Base-by-base conservation (phyloP, 2,797 vertebrate genomes). In the Botia almorhae region DNA sequence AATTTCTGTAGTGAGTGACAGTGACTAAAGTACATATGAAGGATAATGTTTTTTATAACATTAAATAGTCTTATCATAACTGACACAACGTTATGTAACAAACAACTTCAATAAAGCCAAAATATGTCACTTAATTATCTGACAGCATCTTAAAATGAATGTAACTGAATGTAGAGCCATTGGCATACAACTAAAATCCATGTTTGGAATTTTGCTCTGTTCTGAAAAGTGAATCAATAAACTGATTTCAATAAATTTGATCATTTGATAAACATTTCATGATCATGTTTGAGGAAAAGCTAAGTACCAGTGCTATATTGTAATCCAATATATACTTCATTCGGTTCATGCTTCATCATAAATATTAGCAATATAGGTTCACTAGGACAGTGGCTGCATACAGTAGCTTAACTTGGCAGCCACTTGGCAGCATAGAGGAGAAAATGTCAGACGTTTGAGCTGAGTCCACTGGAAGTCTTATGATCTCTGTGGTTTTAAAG, bases 401-500 rank as follows among this genome's bases (percentile, higher is more conserved):
- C n/a, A 55, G 50, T 67, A 21, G 11, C 26, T 33, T 33, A 33
- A 33, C 60, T 70, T 36, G 50, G 50, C 26, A 70, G 26, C 16
- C 29, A 33, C 60, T 53, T 36, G 43, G 21, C n/a, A 64, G 43
- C 3, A 26, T 29, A 53, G 23, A 16, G 46, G 7, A 50, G 73
- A 48, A 48, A 75, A 21, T 46, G 8, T 29, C n/a, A 36, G 61
- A 50, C 7, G 2, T 14, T 23, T 0, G 16, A 69, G 51, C 43
- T 14, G 26, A 69, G 63, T 53, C 60, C 64, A 19, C 10, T 67
- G 26, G 14, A 68, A 46, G 29, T 69, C 26, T 33, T 16, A 69
- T 69, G 65, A 77, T 77, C 65, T 51, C 53, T 69, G 55, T 33
- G 65, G 75, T 65, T 69, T 77, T 77, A 69, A 56, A 67, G 74